These are phyloP conservation scores for Cryptomyrus ogoouensis DNA, from an alignment of 2,113 vertebrate genomes.

Conservation along the genomic window DNA sequence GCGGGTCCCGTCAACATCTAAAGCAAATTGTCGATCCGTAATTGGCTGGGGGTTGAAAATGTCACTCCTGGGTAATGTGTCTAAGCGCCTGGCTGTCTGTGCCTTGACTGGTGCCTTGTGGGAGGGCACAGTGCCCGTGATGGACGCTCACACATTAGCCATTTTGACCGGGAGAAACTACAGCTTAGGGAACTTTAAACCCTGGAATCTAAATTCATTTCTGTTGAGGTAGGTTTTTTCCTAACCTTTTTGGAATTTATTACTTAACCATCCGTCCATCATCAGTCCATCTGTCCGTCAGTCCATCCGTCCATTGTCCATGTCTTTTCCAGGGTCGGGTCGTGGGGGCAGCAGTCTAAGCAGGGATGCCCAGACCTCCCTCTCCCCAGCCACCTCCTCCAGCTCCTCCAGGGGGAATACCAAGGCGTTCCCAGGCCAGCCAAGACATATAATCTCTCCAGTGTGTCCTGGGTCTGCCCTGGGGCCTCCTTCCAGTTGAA, in stretches of 20 bases:
- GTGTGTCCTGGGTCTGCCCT: background rate
- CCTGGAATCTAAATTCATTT: conserved; percentile 19
- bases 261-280: background rate
- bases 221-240: background rate
- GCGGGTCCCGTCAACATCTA: background rate
- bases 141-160: conserved; percentile 9
- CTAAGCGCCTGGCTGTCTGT: background rate
- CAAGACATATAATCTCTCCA: background rate
- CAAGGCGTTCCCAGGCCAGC: background rate
- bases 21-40: background rate
- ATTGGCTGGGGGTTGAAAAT: background rate
- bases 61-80: conserved; percentile 8
- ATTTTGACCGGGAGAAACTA: background rate
- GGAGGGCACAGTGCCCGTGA: background rate
- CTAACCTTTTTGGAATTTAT: conserved; percentile 9
- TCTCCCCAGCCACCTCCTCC: background rate
- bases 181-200: conserved; percentile 19
- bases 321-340: background rate
- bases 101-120: background rate
- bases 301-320: background rate
- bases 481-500: background rate
- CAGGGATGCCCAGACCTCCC: background rate
- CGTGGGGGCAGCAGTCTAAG: background rate
- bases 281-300: background rate
- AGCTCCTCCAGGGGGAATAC: background rate